Evolutionary conservation across 1,140 invertebrate species (phyloP).

Genomic region (Chrysomallon squamiferum): DNA sequence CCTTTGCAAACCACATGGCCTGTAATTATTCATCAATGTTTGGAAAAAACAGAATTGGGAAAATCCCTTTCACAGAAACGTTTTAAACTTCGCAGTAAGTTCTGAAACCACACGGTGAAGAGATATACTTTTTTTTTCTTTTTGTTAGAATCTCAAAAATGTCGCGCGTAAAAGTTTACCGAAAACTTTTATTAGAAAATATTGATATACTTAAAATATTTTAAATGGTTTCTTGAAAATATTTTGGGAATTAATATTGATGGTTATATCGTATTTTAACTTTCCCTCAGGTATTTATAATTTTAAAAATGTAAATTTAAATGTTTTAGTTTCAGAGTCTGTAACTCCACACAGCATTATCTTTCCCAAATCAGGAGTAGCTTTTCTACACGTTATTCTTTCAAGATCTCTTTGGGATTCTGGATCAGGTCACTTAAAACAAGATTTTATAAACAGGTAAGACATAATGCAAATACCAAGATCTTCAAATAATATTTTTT

Average conservation of each 20-base stretch:
- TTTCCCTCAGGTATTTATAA: not conserved
- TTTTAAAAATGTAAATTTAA: not conserved
- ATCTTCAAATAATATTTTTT: not conserved
- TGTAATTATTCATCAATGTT: not conserved
- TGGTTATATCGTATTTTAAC: not conserved
- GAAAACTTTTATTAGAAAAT: not conserved
- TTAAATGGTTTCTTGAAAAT: not conserved
- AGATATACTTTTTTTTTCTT: too few species aligned
- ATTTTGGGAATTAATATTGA: not conserved
- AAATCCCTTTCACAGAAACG: not conserved
- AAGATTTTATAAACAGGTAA: not conserved
- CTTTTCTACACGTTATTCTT: not conserved
- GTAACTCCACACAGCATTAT: not conserved
- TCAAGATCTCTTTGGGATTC: not conserved
- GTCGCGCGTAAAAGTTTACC: too few species aligned
- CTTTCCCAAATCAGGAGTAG: not conserved
- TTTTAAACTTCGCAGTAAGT: slow-evolving; percentile 5
- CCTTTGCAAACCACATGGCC: not conserved
- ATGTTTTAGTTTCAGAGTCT: not conserved
- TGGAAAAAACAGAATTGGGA: not conserved
- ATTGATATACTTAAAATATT: not conserved
- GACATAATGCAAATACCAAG: not conserved
- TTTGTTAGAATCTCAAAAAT: too few species aligned
- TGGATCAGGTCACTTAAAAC: not conserved
- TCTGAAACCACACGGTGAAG: too few species aligned